A percentile compares a stretch with the other conserved stretches of the same genome.
phyloP scores from a whole-genome alignment of 2,888 invertebrate genomes.

The Sycophila texana region DNA sequence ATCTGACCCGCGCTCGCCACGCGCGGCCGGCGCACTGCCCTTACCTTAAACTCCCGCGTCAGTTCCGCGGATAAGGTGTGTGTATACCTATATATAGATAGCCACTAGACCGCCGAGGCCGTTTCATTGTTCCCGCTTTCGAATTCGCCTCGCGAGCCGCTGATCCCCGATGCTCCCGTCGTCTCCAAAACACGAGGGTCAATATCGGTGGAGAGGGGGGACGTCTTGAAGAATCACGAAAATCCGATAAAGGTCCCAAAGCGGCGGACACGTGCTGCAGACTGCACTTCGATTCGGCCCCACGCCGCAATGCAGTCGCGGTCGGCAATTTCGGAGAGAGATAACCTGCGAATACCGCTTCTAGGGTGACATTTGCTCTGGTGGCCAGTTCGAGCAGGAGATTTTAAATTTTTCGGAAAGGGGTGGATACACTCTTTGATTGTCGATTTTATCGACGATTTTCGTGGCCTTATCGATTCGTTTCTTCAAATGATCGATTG shows the following conservation, averaged over 20 bases:
- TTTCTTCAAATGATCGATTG: background rate
- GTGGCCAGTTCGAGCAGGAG: background rate
- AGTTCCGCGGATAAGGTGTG: background rate
- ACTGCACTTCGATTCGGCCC: slow-evolving; percentile 8
- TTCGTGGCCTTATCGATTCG: background rate
- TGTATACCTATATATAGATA: background rate
- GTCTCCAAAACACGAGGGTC: slow-evolving; percentile 29
- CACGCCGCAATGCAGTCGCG: slow-evolving; percentile 24
- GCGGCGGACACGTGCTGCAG: slow-evolving; percentile 7
- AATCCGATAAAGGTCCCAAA: slow-evolving; percentile 51
- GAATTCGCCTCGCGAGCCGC: slow-evolving; percentile 42
- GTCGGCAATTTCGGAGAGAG: background rate
- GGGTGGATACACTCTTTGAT: too few species aligned
- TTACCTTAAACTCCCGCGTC: slow-evolving; percentile 65
- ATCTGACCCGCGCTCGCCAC: slow-evolving; percentile 63
- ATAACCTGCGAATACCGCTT: slow-evolving; percentile 24
- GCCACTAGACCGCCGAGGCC: background rate
- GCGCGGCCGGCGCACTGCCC: slow-evolving; percentile 59
- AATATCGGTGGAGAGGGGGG: slow-evolving; percentile 19
- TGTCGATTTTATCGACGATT: background rate
- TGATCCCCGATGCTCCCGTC: slow-evolving; percentile 34
- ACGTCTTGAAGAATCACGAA: slow-evolving; percentile 50
- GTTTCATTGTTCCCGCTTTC: slow-evolving; percentile 43
- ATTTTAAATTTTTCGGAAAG: background rate
- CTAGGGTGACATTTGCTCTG: background rate